These are phyloP conservation scores for Coleophora flavipennella DNA, from an alignment of 2,888 invertebrate species.

Conservation along the genomic window DNA sequence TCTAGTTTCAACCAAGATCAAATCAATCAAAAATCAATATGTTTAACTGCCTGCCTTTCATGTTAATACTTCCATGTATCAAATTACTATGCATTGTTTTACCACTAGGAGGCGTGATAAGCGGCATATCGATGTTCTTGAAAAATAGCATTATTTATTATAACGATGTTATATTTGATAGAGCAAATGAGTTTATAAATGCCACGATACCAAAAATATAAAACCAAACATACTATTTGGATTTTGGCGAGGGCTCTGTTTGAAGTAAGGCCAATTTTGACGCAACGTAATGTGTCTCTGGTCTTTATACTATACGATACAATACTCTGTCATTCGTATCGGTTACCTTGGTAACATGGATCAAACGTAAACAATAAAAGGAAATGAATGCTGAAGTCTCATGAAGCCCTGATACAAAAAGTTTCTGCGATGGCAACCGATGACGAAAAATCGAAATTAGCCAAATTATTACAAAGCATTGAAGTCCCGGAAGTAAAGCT, in stretches of 20 bases:
- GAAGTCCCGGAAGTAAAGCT: conserved; percentile 50
- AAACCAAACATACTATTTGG: no score
- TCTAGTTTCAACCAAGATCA: neutral
- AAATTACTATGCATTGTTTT: conserved; percentile 42
- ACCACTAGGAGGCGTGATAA: conserved; percentile 32
- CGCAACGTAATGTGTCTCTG: no score
- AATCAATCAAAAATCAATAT: conserved; percentile 18
- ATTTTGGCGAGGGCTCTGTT: neutral
- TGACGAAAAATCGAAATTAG: conserved; percentile 50
- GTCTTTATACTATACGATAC: no score
- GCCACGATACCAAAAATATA: neutral
- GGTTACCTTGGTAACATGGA: no score
- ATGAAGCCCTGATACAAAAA: no score
- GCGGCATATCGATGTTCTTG: conserved; percentile 30
- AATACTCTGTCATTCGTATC: no score
- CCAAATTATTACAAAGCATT: conserved; percentile 47
- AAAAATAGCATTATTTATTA: conserved; percentile 21
- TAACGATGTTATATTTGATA: neutral
- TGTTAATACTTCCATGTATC: conserved; percentile 33
- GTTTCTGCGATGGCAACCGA: conserved; percentile 53
- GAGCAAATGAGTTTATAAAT: neutral
- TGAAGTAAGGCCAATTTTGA: neutral
- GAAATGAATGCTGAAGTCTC: no score
- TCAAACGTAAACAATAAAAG: no score
- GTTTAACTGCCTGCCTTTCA: conserved; percentile 25